Base-by-base conservation (phyloP, 2,888 invertebrate species). In the Seira ritae region DNA sequence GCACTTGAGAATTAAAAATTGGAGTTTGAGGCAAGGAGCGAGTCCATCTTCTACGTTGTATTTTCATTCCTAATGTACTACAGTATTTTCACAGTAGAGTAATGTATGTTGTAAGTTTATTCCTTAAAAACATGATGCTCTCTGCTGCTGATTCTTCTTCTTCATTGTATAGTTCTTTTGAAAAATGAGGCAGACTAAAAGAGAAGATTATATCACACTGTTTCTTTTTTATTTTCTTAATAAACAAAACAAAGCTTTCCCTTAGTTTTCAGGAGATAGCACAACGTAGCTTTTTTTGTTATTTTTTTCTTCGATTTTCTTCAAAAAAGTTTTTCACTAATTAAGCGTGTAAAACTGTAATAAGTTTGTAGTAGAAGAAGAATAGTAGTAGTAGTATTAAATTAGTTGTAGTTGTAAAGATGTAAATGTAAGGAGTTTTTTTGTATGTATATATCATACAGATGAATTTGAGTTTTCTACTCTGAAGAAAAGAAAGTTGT, bases 191-290 rank as follows among this genome's bases (percentile, higher is more conserved):
- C 74, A 83, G 78, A 83, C 74, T 67, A 83, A 83, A 78, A n/a
- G 50, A 50, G 12, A 78, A 78, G 78, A 74, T 77, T 83, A 83
- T 83, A 83, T 83, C 83, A 83, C 83, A 83, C 83, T 78, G 66
- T 82, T 77, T 78, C 72, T 83, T 68, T 82, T 72, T n/a, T 23
- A 0, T 67, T 23, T 31, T 8, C 31, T 4, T 31, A 8, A 31
- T 31, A 31, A 31, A 2, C 15, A 50, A 50, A 50, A 50, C 50
- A 62, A 60, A 62, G 62, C 62, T 62, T 62, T 62, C 22, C 22
- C 22, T 62, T 62, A n/a, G 10, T 62, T 62, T n/a, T 22, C 12
- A 12, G 55, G 55, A 3, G 55, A 55, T 1, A 3, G 55, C 55
- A 55, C 31, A 31, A 31, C 31, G 31, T 31, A 31, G 50, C 12